Percentiles rank a stretch among this genome's conserved stretches.
Evolutionary conservation across 2,888 invertebrate species (phyloP).

Genomic region (Carabus problematicus): DNA sequence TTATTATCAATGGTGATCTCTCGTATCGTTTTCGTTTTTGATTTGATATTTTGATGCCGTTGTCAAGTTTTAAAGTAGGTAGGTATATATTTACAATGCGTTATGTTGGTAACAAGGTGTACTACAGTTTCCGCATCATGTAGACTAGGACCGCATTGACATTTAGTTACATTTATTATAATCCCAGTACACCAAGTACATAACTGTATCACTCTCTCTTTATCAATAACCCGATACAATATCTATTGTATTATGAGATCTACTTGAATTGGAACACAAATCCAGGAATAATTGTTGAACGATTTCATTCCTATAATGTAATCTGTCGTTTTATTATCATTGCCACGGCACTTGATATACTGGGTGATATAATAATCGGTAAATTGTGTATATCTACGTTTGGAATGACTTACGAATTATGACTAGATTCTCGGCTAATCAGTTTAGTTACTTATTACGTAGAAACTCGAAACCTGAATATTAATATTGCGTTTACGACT

Average conservation of each 20-base stretch:
- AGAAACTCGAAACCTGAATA: conserved; percentile 40
- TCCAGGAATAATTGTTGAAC: no score
- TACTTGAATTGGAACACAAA: no score
- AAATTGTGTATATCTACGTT: conserved; percentile 11
- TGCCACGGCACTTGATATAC: no score
- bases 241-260: no score
- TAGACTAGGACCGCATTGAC: conserved; percentile 13
- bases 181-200: background rate
- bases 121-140: no score
- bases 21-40: background rate
- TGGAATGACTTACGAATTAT: conserved; percentile 36
- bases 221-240: background rate
- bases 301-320: no score
- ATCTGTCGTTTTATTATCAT: no score
- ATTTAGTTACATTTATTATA: conserved; percentile 18
- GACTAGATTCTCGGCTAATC: conserved; percentile 35
- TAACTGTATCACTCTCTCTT: no score
- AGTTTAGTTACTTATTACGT: conserved; percentile 30
- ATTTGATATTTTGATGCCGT: conserved; percentile 8
- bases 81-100: no score
- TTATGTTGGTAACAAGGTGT: no score
- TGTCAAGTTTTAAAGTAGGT: no score
- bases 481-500: conserved; percentile 42
- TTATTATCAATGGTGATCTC: conserved; percentile 31
- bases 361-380: no score